These are phyloP conservation scores for Sebastes goodei DNA, from an alignment of 2,797 vertebrate species.

Conservation along the genomic window DNA sequence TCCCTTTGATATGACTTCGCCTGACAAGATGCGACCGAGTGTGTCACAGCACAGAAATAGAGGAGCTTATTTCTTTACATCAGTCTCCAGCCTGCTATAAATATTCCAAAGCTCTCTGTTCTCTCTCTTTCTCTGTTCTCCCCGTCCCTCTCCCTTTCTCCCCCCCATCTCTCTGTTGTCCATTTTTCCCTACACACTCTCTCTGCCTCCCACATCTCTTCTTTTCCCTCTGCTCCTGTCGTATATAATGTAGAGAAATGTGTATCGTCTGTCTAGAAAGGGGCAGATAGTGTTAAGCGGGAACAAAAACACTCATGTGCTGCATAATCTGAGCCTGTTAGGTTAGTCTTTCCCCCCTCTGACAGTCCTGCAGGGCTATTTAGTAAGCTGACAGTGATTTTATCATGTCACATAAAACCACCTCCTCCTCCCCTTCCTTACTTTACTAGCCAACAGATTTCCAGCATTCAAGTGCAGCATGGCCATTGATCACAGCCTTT, in stretches of 20 bases:
- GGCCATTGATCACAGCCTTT: slow-evolving; percentile 4
- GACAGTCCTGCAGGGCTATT: slow-evolving; percentile 1
- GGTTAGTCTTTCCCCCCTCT: neutral
- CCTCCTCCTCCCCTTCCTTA: neutral
- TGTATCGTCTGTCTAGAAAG: slow-evolving; percentile 21
- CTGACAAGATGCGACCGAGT: slow-evolving; percentile 60
- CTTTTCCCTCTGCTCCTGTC: slow-evolving; percentile 19
- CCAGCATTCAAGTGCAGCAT: neutral
- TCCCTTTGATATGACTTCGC: slow-evolving; percentile 60
- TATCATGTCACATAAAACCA: slow-evolving; percentile 2
- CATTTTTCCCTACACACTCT: slow-evolving; percentile 10
- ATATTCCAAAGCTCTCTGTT: slow-evolving; percentile 69
- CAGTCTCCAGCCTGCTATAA: slow-evolving; percentile 71
- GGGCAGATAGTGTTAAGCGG: neutral
- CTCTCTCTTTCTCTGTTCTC: slow-evolving; percentile 20
- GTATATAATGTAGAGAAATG: slow-evolving; percentile 26
- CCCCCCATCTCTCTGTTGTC: slow-evolving; percentile 13
- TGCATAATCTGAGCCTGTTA: neutral
- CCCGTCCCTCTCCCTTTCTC: neutral
- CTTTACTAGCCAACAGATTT: neutral
- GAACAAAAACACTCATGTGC: slow-evolving; percentile 9
- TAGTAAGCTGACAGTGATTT: slow-evolving; percentile 8
- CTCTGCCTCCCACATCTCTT: slow-evolving; percentile 43
- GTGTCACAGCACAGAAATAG: slow-evolving; percentile 67
- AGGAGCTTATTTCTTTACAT: slow-evolving; percentile 75